Conservation (phyloP, 1,140 invertebrate genomes). For the Berghia stephanieae region DNA sequence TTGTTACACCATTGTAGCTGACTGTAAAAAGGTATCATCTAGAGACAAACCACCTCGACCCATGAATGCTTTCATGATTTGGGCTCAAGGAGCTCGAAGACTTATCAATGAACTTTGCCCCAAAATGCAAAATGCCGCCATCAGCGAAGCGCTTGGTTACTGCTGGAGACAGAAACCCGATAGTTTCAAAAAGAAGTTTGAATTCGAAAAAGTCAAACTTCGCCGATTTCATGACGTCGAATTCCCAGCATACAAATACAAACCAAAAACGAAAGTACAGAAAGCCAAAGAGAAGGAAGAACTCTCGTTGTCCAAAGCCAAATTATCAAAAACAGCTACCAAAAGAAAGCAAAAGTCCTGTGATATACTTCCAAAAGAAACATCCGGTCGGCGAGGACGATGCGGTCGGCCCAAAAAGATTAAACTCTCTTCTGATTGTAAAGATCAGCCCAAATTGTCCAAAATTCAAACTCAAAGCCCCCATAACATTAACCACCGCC, state of each 20-base stretch:
- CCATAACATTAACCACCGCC: too few species aligned
- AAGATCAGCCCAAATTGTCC: too few species aligned
- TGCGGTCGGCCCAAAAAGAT: too few species aligned
- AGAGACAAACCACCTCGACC: slow-evolving; percentile 28
- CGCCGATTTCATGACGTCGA: slow-evolving; percentile 23
- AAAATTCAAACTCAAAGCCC: too few species aligned
- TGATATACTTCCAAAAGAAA: too few species aligned
- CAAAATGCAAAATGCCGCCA: slow-evolving; percentile 28
- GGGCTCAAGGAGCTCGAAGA: slow-evolving; percentile 27
- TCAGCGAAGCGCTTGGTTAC: slow-evolving; percentile 23
- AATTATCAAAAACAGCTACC: too few species aligned
- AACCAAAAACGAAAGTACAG: slow-evolving; percentile 31
- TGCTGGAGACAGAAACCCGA: slow-evolving; percentile 26
- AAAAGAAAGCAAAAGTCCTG: too few species aligned
- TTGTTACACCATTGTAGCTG: slow-evolving; percentile 29
- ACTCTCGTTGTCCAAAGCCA: slow-evolving; percentile 15
- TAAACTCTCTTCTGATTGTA: too few species aligned
- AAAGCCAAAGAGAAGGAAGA: slow-evolving; percentile 30
- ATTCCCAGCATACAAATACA: slow-evolving; percentile 31
- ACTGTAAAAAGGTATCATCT: slow-evolving; percentile 23
- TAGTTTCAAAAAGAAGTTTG: slow-evolving; percentile 15
- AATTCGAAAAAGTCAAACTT: slow-evolving; percentile 29
- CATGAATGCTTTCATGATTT: slow-evolving; percentile 35
- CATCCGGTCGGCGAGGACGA: too few species aligned
- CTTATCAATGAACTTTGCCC: slow-evolving; percentile 31